These are phyloP conservation scores for Athene cunicularia DNA, from an alignment of 2,113 vertebrate genomes.

Conservation along the genomic window DNA sequence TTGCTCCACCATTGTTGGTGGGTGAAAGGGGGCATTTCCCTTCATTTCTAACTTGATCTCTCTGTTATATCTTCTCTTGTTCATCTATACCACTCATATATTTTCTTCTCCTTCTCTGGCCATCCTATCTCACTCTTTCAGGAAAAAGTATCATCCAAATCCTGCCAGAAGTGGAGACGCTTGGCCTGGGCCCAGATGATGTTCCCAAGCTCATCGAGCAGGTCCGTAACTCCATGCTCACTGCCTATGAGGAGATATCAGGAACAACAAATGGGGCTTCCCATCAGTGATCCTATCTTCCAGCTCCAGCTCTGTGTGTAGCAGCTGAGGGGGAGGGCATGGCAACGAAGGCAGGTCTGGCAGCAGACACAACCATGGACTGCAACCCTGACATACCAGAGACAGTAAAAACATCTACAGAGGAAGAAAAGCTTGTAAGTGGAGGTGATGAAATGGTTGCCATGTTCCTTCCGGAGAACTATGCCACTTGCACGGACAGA, in stretches of 20 bases:
- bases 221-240: slow-evolving; percentile 33
- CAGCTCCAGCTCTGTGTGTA: neutral
- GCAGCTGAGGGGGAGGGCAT: neutral
- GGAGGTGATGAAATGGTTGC: neutral
- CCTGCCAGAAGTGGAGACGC: slow-evolving; percentile 7
- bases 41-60: neutral
- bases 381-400: neutral
- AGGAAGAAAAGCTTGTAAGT: neutral
- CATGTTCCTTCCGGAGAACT: neutral
- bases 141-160: slow-evolving; percentile 26
- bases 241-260: neutral
- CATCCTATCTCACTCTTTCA: neutral
- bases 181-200: neutral
- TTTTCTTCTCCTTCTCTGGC: neutral
- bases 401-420: neutral
- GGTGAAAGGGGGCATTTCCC: neutral
- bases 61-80: neutral
- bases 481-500: neutral
- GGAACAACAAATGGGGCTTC: neutral
- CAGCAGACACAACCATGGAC: neutral
- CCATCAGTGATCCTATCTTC: neutral
- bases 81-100: neutral
- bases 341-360: neutral
- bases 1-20: neutral
- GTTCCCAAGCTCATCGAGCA: neutral